A percentile compares a stretch with the other conserved stretches of the same genome.
These are phyloP conservation scores for Nyctibius bracteatus DNA, from an alignment of 2,113 vertebrate species.

Conservation along the genomic window DNA sequence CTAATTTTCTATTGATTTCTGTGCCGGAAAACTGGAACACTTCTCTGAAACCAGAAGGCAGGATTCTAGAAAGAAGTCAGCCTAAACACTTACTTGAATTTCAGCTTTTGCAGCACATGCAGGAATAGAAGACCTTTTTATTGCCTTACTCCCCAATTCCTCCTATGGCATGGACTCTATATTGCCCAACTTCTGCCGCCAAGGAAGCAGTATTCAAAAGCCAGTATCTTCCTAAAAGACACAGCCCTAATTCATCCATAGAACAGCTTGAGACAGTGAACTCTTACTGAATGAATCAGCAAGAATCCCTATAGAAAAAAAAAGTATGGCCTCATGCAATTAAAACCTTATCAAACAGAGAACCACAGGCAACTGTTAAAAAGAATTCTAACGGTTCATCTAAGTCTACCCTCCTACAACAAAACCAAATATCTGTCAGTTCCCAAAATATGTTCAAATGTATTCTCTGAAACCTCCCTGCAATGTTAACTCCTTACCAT, in stretches of 20 bases:
- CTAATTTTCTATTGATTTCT: neutral
- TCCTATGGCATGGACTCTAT: neutral
- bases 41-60: neutral
- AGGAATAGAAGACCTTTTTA: neutral
- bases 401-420: neutral
- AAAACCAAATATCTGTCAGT: neutral
- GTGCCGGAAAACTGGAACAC: neutral
- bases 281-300: neutral
- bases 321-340: neutral
- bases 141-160: neutral
- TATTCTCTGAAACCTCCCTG: neutral
- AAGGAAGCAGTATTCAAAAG: neutral
- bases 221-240: neutral
- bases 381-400: neutral
- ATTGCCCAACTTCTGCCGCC: neutral
- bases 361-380: neutral
- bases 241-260: neutral
- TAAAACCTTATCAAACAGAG: neutral
- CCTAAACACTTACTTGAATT: neutral
- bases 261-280: neutral
- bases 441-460: neutral
- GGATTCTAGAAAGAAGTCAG: neutral
- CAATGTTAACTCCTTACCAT: neutral
- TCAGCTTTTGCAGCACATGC: neutral
- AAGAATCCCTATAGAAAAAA: neutral